phyloP scores from a whole-genome alignment of 2,113 vertebrate genomes.

The Grus americana region DNA sequence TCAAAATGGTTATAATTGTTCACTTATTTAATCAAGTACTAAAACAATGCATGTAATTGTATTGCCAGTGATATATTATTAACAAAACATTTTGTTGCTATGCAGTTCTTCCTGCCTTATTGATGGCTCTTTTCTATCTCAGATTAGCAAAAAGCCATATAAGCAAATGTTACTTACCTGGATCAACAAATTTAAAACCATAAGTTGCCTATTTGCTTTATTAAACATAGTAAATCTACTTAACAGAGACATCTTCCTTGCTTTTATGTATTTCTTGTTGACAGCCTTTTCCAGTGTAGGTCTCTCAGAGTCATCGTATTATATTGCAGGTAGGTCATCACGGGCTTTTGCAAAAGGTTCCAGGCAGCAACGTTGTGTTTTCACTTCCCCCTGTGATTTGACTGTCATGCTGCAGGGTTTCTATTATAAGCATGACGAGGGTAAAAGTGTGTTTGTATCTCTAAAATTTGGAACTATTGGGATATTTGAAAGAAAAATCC shows the following conservation, averaged over 20 bases:
- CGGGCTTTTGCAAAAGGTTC: background rate
- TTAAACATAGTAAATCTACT: background rate
- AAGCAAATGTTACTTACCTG: background rate
- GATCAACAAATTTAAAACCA: background rate
- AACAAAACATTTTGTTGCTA: conserved; percentile 61
- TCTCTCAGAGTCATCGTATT: background rate
- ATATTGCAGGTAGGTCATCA: background rate
- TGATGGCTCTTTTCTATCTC: background rate
- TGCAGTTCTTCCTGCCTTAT: conserved; percentile 11
- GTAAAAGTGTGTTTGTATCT: background rate
- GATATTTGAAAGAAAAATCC: background rate
- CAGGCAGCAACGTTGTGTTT: background rate
- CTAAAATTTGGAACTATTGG: background rate
- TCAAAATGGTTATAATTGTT: conserved; percentile 62
- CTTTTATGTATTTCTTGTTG: background rate
- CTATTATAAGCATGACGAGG: background rate
- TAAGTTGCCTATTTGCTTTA: background rate
- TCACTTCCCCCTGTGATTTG: background rate
- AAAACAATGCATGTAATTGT: conserved; percentile 69
- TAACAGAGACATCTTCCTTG: background rate
- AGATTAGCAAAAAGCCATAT: conserved; percentile 1
- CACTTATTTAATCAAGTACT: conserved; percentile 55
- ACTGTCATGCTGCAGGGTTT: background rate
- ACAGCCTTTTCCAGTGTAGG: background rate
- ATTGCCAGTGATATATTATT: conserved; percentile 42